Percentiles rank a stretch among this genome's conserved stretches.
Evolutionary conservation across 2,797 vertebrate species (phyloP).

Genomic region (Notamacropus eugenii): DNA sequence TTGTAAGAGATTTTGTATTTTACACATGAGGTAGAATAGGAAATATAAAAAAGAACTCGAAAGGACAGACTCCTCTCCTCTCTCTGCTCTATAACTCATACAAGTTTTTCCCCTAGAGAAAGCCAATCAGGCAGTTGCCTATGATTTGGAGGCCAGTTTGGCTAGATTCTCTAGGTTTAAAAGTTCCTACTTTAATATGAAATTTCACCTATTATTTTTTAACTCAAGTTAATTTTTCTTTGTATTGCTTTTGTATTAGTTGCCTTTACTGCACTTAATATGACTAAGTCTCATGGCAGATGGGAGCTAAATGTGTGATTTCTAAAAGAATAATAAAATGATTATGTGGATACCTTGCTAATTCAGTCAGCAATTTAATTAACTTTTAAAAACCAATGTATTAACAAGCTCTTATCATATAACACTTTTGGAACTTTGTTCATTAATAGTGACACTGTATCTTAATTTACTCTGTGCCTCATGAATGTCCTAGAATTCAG

Average conservation of each 20-base stretch:
- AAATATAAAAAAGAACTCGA: background rate
- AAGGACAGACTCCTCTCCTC: background rate
- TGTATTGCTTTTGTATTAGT: background rate
- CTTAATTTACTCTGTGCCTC: conserved; percentile 30
- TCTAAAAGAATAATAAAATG: conserved; percentile 7
- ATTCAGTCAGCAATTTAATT: conserved; percentile 37
- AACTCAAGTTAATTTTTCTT: background rate
- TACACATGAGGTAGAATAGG: background rate
- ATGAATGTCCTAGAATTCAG: conserved; percentile 58
- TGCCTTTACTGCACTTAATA: background rate
- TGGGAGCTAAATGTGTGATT: conserved; percentile 34
- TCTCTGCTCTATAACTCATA: background rate
- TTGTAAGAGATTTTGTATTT: background rate
- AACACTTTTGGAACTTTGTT: conserved; percentile 50
- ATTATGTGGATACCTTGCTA: background rate
- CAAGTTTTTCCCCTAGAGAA: background rate
- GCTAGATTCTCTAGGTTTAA: background rate
- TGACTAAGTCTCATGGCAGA: background rate
- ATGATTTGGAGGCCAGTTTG: background rate
- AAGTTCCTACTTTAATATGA: background rate
- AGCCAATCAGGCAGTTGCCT: background rate
- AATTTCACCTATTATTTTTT: background rate
- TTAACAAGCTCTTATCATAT: background rate
- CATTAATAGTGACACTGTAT: conserved; percentile 44
- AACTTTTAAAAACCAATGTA: conserved; percentile 18